Evolutionary conservation across 2,797 vertebrate species (phyloP).

Genomic region (Pangasius macronema): DNA sequence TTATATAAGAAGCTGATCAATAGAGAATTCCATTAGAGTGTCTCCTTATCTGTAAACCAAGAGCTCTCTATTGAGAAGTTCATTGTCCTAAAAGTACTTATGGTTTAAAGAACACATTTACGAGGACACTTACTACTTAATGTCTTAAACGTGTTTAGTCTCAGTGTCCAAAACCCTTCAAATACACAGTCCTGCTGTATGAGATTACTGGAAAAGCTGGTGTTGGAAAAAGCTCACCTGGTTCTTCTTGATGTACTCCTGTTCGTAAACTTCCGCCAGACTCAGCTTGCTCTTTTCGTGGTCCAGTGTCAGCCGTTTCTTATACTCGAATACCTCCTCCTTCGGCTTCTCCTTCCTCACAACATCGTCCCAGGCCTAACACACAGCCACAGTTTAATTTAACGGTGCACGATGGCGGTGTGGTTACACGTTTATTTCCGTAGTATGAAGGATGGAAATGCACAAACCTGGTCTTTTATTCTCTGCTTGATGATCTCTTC

Average conservation of each 20-base stretch:
- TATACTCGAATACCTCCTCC: constrained; percentile 91
- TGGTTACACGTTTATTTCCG: neutral
- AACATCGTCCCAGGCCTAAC: constrained; percentile 93
- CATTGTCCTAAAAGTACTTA: no score
- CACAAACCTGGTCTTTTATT: constrained; percentile 90
- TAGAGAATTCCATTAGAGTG: neutral
- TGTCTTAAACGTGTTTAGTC: neutral
- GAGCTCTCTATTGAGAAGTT: no score
- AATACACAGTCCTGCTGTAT: neutral
- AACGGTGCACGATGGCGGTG: neutral
- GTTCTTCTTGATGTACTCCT: constrained; percentile 89
- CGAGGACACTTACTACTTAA: no score
- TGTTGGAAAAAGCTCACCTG: constrained; percentile 75
- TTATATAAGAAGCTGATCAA: neutral
- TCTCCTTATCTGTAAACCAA: neutral
- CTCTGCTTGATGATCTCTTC: constrained; percentile 97
- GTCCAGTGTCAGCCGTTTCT: constrained; percentile 91
- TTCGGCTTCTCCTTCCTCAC: constrained; percentile 94
- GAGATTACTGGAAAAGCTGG: neutral
- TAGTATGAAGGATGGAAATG: neutral
- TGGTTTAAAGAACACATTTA: no score
- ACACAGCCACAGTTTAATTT: constrained; percentile 8
- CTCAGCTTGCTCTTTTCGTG: constrained; percentile 97
- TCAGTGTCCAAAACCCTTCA: neutral
- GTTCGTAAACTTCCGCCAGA: constrained; percentile 93